Evolutionary conservation across 2,797 vertebrate species (phyloP), one percentile per base, ranked within the genome.

Genomic region (Pangasius mekongensis): DNA sequence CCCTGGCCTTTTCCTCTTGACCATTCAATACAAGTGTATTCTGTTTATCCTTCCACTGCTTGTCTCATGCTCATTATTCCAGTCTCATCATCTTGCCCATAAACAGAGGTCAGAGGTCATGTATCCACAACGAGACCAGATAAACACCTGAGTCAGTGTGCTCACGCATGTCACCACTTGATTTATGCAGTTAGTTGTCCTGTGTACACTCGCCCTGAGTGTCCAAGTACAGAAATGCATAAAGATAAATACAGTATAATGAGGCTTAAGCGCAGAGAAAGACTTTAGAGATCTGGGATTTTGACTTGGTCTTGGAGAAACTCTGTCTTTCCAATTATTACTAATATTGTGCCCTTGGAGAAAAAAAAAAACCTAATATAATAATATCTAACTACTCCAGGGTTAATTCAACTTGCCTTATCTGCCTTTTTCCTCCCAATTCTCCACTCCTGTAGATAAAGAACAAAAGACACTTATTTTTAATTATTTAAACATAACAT

Each of bases 121-220:
- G 92, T 97, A 96, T 97, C 96, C 96, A 97, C 93, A 95, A 95
- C 94, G 96, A 93, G 95, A 97, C 97, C 96, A 96, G 95, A 97
- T 96, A 95, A 97, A 97, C 97, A 98, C 97, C 97, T 97, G 97
- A 93, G 96, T 97, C 93, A 93, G 87, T 87, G 85, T n/a, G 67
- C 58, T 92, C 91, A 91, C 77, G 56, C n/a, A 56, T 30, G 14
- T 88, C 83, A 74, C 16, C 77, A 80, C 93, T 83, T 88, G 88
- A 93, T 92, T 94, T 93, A 94, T 94, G 91, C 94, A 92, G 92
- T 93, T 94, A 94, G 93, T 90, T 87, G 90, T 88, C 87, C 91
- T 93, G 91, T 95, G 93, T 95, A 95, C 94, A 95, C 92, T 89
- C 93, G 89, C 89, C 89, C 91, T 90, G 86, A 93, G 94, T 92